phyloP scores from a whole-genome alignment of 1,140 invertebrate genomes.

The Drosophila nigromelanica region DNA sequence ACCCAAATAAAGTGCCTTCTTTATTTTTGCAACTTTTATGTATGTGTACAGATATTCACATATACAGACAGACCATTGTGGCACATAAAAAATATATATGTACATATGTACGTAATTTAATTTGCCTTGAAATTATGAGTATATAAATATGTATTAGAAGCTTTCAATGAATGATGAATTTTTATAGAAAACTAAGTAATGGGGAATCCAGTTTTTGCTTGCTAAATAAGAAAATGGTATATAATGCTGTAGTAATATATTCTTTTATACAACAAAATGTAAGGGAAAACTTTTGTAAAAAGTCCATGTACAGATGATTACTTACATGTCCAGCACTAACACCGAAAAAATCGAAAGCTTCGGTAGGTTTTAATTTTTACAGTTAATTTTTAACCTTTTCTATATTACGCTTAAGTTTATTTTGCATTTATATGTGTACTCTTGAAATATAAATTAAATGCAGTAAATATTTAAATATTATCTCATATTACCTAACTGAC shows the following conservation, averaged over 20 bases:
- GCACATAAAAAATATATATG: neutral
- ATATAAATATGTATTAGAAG: slow-evolving; percentile 29
- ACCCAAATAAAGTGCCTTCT: slow-evolving; percentile 27
- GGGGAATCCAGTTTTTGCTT: slow-evolving; percentile 20
- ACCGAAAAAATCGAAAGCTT: no score
- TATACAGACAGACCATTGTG: slow-evolving; percentile 5
- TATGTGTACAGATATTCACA: slow-evolving; percentile 7
- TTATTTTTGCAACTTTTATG: slow-evolving; percentile 20
- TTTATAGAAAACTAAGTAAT: slow-evolving; percentile 19
- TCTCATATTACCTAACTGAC: no score
- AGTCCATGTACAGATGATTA: no score
- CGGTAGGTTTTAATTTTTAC: no score
- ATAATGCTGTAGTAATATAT: slow-evolving; percentile 1
- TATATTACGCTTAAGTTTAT: no score
- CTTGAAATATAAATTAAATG: no score
- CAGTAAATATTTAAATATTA: no score
- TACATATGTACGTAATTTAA: slow-evolving; percentile 1
- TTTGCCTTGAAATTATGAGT: slow-evolving; percentile 8
- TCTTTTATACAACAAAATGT: neutral
- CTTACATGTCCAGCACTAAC: no score
- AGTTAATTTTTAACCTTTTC: no score
- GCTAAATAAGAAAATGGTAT: slow-evolving; percentile 3
- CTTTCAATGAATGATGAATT: slow-evolving; percentile 29
- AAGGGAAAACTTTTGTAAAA: slow-evolving; percentile 2
- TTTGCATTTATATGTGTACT: no score